Evolutionary conservation across 2,113 vertebrate species (phyloP).

Genomic region (Laticauda colubrina): DNA sequence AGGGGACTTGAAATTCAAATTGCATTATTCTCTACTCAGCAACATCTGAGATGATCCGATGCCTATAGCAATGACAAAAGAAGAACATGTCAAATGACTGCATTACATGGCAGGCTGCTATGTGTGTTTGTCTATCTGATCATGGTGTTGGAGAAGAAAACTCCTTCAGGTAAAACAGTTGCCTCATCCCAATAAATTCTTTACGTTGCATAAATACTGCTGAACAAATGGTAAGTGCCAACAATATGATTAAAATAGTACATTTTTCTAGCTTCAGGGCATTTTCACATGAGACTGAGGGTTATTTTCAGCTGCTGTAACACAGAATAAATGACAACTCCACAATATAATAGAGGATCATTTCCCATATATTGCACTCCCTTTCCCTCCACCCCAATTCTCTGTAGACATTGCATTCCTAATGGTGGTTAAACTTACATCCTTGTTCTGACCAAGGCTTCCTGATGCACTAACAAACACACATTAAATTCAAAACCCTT

Average conservation of each 20-base stretch:
- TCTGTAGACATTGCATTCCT: background rate
- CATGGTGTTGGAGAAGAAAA: background rate
- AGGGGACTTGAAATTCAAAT: slow-evolving; percentile 41
- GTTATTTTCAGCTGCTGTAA: slow-evolving; percentile 18
- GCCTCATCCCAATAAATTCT: slow-evolving; percentile 8
- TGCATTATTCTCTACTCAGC: slow-evolving; percentile 22
- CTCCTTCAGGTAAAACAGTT: slow-evolving; percentile 24
- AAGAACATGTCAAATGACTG: slow-evolving; percentile 26
- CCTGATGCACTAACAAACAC: too few species aligned
- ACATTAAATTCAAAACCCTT: too few species aligned
- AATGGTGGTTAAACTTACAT: background rate
- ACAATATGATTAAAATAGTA: slow-evolving; percentile 17
- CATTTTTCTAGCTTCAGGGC: slow-evolving; percentile 19
- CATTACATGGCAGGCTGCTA: background rate
- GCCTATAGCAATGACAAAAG: slow-evolving; percentile 32
- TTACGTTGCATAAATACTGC: slow-evolving; percentile 22
- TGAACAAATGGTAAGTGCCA: background rate
- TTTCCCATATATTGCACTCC: background rate
- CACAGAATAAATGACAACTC: background rate
- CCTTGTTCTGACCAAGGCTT: too few species aligned
- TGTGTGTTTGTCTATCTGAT: slow-evolving; percentile 35
- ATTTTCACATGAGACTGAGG: slow-evolving; percentile 24
- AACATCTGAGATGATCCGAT: slow-evolving; percentile 2
- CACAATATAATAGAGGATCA: background rate
- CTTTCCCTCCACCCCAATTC: background rate